These are phyloP conservation scores for Ageneiosus marmoratus DNA, from an alignment of 2,113 vertebrate genomes.

Conservation along the genomic window DNA sequence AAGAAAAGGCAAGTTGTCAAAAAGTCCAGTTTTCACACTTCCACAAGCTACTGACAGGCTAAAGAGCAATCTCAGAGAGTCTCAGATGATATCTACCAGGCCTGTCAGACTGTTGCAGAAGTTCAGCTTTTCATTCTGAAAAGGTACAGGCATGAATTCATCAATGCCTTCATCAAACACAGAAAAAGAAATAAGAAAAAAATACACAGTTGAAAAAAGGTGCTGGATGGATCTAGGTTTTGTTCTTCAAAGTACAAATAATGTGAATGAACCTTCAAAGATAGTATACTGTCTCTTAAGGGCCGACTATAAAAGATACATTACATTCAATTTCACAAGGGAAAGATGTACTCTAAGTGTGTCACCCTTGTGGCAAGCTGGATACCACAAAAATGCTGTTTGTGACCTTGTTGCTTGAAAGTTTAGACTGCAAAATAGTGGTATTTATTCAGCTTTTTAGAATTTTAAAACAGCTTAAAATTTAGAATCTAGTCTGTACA, in stretches of 20 bases:
- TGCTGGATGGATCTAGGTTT: background rate
- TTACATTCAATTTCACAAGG: background rate
- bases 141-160: conserved; percentile 56
- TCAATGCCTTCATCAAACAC: background rate
- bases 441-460: background rate
- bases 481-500: background rate
- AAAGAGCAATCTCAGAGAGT: conserved; percentile 71
- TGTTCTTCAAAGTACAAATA: background rate
- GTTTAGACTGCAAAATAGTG: background rate
- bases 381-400: background rate
- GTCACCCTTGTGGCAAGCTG: background rate
- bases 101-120: conserved; percentile 77
- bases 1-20: background rate
- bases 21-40: conserved; percentile 19
- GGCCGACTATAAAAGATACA: background rate
- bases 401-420: background rate
- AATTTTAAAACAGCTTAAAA: background rate
- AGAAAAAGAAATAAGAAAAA: background rate
- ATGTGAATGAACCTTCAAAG: background rate
- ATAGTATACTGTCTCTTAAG: background rate
- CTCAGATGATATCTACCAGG: conserved; percentile 72
- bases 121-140: conserved; percentile 73
- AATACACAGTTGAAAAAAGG: background rate
- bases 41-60: conserved; percentile 68
- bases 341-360: background rate